A percentile compares a stretch with the other conserved stretches of the same genome.
Conservation (phyloP, 2,888 invertebrate genomes). For the Eilema griseolum region DNA sequence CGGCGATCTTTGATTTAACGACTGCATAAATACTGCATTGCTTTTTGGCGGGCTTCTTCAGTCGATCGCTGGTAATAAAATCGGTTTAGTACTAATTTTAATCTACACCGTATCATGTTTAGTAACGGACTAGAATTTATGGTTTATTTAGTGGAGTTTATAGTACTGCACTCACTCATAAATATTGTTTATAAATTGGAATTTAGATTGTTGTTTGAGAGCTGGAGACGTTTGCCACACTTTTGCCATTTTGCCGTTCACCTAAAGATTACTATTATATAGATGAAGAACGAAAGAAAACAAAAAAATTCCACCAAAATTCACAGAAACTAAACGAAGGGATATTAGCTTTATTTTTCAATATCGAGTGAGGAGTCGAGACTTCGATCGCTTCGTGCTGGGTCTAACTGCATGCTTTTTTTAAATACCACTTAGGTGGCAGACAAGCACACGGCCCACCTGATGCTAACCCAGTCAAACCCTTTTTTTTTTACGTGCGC, state of each 20-base stretch:
- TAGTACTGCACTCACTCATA: background rate
- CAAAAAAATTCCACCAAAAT: no score
- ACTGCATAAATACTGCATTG: conserved; percentile 1
- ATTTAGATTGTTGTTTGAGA: background rate
- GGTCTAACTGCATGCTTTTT: no score
- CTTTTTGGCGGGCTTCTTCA: background rate
- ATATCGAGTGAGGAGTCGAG: no score
- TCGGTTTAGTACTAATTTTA: background rate
- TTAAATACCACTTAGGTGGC: no score
- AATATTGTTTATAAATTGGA: background rate
- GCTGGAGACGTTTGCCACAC: background rate
- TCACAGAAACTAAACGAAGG: no score
- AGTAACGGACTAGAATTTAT: background rate
- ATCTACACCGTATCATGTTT: background rate
- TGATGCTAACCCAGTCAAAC: no score
- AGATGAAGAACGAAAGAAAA: no score
- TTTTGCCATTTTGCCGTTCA: background rate
- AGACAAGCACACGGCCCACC: no score
- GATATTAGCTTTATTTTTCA: no score
- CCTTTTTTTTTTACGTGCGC: no score
- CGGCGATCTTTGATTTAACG: background rate
- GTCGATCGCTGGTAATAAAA: background rate
- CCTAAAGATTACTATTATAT: no score
- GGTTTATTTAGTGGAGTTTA: background rate
- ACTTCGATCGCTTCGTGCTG: no score